These are phyloP conservation scores for Leucopternis melanops DNA, from an alignment of 2,113 vertebrate genomes.

Conservation along the genomic window DNA sequence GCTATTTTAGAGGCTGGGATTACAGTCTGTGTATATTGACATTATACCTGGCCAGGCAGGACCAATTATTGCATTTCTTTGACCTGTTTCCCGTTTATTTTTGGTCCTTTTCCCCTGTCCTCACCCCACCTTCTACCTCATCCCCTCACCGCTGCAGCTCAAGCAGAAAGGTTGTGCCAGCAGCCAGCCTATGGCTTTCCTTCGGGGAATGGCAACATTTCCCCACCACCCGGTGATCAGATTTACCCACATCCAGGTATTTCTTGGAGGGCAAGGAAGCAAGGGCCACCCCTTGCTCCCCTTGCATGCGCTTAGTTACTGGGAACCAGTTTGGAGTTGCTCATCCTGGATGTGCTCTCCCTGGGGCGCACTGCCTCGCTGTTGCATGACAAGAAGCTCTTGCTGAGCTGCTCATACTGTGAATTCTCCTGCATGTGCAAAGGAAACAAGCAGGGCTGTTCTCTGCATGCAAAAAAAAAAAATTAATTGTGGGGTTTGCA, in stretches of 20 bases:
- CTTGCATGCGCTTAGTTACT: not conserved
- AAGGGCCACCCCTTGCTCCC: not conserved
- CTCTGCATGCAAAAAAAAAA: not conserved
- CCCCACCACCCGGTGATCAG: rapidly evolving
- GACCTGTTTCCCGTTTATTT: not conserved
- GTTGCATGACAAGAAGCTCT: not conserved
- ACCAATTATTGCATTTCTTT: not conserved
- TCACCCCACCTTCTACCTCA: no score
- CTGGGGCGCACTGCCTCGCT: not conserved
- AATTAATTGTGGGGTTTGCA: not conserved
- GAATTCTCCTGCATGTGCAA: not conserved
- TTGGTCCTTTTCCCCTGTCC: not conserved
- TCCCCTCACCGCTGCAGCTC: no score
- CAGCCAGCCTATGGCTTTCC: not conserved
- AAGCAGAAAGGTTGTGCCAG: not conserved
- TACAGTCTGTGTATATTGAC: no score
- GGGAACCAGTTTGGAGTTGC: not conserved
- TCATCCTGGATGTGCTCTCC: not conserved
- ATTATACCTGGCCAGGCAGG: no score
- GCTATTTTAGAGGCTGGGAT: not conserved
- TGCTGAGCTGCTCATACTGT: no score
- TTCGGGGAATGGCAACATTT: rapidly evolving
- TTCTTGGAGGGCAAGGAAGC: not conserved
- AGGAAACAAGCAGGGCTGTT: not conserved
- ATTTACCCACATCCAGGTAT: not conserved